Evolutionary conservation across 1,140 invertebrate species (phyloP), one percentile per base, ranked within the genome.

Genomic region (Papilio dardanus): DNA sequence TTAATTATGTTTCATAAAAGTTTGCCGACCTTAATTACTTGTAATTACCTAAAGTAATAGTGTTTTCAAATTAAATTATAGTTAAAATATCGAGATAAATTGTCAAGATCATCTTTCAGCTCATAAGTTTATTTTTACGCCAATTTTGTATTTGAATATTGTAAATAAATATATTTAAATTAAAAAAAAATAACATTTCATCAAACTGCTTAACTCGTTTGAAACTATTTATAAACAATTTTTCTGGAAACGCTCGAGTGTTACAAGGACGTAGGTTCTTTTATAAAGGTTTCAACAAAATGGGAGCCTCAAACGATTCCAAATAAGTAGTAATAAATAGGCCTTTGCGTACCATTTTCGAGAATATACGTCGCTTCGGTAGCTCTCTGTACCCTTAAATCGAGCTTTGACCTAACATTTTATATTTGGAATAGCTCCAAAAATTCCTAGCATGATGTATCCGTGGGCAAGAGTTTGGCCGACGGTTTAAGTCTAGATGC

Each of bases 321-420:
- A 62, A 62, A 62, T 62, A 62, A 62, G 24, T 28, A 62, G 54
- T 62, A 62, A 62, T 62, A 62, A 62, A 62, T 62, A 62, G 54
- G 54, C 54, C 24, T 62, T 62, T 62, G 54, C 54, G 54, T 62
- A 62, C 54, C 21, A 3, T 62, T 28, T 62, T 1, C 10, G 12
- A 62, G 54, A 62, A 62, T 62, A 62, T 62, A 62, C 54, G 54
- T 62, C 54, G 54, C 54, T 28, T 28, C 24, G 54, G 54, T 62
- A 69, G 5, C 37, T 37, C 42, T 69, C 33, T 12, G 35, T 69
- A 69, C 33, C 67, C 67, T 40, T 24, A 69, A 73, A 73, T 54
- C 71, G 28, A 58, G 8, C 71, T 69, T 37, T 69, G 67, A 69
- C 67, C 67, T 69, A 42, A 35, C 67, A 40, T 37, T 69, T 69